Evolutionary conservation across 2,113 vertebrate genomes (phyloP).

Genomic region (Apistogramma diplotaenia): DNA sequence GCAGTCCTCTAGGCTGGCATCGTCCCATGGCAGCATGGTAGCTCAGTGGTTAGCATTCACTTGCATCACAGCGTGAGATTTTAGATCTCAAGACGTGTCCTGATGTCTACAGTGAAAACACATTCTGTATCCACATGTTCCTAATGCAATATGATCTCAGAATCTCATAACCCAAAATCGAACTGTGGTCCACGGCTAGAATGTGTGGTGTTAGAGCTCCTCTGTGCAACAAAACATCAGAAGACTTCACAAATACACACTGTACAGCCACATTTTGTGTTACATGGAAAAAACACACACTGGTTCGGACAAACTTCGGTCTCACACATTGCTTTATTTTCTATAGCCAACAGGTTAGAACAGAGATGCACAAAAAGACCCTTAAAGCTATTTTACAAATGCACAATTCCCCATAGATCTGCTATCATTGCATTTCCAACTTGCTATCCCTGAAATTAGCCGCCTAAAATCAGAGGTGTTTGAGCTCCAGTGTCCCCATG

Average conservation of each 20-base stretch:
- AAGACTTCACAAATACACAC: not conserved
- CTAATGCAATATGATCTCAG: not conserved
- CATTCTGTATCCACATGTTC: not conserved
- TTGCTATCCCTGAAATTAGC: conserved; percentile 1
- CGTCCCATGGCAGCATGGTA: not conserved
- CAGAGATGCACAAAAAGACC: not conserved
- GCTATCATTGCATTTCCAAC: not conserved
- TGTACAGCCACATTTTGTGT: not conserved
- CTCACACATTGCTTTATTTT: not conserved
- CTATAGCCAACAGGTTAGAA: not conserved
- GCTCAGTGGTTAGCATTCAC: not conserved
- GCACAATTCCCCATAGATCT: conserved; percentile 2
- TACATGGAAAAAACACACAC: not conserved
- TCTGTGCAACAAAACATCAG: not conserved
- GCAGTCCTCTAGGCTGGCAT: not conserved
- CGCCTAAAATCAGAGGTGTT: conserved; percentile 23
- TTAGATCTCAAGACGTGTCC: not conserved
- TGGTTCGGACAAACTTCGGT: not conserved
- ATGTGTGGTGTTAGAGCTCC: not conserved
- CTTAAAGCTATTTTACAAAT: not conserved
- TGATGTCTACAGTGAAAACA: not conserved
- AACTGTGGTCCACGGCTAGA: not conserved
- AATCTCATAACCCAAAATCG: not conserved
- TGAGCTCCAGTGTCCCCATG: not conserved
- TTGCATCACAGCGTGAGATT: not conserved